Base-by-base conservation (phyloP, 2,113 vertebrate species). In the Callospermophilus lateralis region DNA sequence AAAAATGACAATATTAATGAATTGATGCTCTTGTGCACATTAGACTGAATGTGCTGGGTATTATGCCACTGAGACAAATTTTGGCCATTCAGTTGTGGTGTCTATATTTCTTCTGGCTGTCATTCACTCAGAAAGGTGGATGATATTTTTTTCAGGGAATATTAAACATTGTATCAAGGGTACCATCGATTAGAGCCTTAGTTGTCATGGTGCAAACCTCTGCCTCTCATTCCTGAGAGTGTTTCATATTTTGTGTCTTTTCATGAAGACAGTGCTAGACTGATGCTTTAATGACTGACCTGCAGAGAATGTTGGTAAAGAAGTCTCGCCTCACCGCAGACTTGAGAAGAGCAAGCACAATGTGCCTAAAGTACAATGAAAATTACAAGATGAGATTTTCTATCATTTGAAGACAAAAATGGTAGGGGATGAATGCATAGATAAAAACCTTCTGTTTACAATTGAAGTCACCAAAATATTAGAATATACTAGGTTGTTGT, bases 101-200 rank as follows among this genome's bases (percentile, higher is more conserved):
- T 78, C 74, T 72, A 20, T 73, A 73, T 77, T 80, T 94, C 61
- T 89, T 90, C 74, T 70, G 20, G 53, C 1, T 93, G 11, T 76
- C 79, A 61, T 88, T 91, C 34, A 73, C 37, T 90, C 13, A n/a
- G 10, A 61, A 17, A 13, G 1, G 5, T 84, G 4, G 15, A 26
- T 74, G 90, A 79, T 53, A n/a, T 80, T 81, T 95, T 95, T 96
- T 90, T 77, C 63, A 91, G 28, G 70, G 13, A 61, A 58, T 70
- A 90, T 24, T 83, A 22, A 95, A 90, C 17, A 45, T 10, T 53
- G 34, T 65, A 48, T 70, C 26, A 80, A 96, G 19, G 30, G n/a
- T 87, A 15, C 58, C n/a, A 94, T 93, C 26, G 90, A 83, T 88
- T 89, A 89, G 20, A 93, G 12, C 24, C 8, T 70, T 96, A 88